Conservation (phyloP, 2,797 vertebrate genomes). For the Gouania willdenowi region DNA sequence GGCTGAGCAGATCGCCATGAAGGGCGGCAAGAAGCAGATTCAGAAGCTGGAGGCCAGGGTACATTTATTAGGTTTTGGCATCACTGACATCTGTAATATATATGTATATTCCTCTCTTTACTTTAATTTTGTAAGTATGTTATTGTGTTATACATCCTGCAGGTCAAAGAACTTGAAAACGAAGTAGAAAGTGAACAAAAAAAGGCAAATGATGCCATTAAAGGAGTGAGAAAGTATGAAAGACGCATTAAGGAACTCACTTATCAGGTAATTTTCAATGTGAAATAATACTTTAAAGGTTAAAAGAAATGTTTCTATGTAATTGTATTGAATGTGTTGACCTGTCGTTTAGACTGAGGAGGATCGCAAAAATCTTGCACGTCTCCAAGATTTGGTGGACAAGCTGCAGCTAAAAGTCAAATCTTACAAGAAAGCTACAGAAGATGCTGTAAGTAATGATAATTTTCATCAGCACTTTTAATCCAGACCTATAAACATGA, state of each 20-base stretch:
- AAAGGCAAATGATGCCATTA: conserved; percentile 54
- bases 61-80: conserved; percentile 3
- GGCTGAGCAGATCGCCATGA: conserved; percentile 84
- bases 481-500: not conserved
- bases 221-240: conserved; percentile 66
- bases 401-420: conserved; percentile 73
- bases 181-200: conserved; percentile 64
- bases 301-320: no score
- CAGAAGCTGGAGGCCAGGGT: conserved; percentile 85
- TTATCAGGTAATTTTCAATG: conserved; percentile 54
- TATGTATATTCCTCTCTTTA: no score
- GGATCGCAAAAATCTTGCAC: conserved; percentile 63
- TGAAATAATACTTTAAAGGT: not conserved
- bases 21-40: conserved; percentile 84
- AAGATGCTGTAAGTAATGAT: conserved; percentile 58
- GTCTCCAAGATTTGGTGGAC: conserved; percentile 69
- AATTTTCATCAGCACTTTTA: not conserved
- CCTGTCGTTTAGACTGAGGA: conserved; percentile 59
- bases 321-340: not conserved
- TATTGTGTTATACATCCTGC: no score
- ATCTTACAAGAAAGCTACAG: conserved; percentile 61
- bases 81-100: no score
- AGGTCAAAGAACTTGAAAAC: conserved; percentile 62
- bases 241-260: conserved; percentile 67
- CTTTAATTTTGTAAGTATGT: no score